Evolutionary conservation across 1,140 invertebrate genomes (phyloP).

Genomic region (Zaprionus gabonicus): DNA sequence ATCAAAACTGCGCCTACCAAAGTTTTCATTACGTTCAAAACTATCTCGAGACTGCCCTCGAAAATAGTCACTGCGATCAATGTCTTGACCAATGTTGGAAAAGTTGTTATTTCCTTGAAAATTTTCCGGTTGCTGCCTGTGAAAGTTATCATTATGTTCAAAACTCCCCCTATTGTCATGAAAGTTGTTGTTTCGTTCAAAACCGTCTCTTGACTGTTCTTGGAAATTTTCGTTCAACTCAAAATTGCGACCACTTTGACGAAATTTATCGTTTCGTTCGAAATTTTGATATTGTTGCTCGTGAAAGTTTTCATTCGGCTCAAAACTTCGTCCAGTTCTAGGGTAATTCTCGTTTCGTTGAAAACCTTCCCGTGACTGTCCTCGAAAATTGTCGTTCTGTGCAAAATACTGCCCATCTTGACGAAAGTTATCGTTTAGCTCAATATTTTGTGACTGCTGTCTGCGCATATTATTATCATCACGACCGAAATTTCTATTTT

Average conservation of each 20-base stretch:
- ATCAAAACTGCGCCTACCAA: not conserved
- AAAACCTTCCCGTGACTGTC: not conserved
- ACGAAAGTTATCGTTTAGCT: slow-evolving; percentile 2
- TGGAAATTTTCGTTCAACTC: not conserved
- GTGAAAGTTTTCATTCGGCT: not conserved
- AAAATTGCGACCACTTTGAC: not conserved
- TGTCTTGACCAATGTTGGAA: not conserved
- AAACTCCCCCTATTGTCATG: not conserved
- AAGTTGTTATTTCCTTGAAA: not conserved
- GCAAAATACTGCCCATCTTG: not conserved
- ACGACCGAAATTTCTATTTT: not conserved
- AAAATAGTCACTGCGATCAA: not conserved
- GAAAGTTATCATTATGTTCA: not conserved
- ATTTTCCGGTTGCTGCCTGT: not conserved
- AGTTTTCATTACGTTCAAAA: not conserved
- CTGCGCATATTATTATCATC: slow-evolving; percentile 2
- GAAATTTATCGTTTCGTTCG: not conserved
- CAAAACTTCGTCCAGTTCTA: not conserved
- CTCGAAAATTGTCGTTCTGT: not conserved
- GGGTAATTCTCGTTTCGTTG: not conserved
- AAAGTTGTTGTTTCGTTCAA: not conserved
- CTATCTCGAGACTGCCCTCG: not conserved
- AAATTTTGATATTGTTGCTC: not conserved
- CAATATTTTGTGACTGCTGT: not conserved
- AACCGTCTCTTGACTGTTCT: not conserved